A percentile compares a stretch with the other conserved stretches of the same genome.
These are phyloP conservation scores for Eumaeus atala DNA, from an alignment of 1,140 invertebrate species.

Conservation along the genomic window DNA sequence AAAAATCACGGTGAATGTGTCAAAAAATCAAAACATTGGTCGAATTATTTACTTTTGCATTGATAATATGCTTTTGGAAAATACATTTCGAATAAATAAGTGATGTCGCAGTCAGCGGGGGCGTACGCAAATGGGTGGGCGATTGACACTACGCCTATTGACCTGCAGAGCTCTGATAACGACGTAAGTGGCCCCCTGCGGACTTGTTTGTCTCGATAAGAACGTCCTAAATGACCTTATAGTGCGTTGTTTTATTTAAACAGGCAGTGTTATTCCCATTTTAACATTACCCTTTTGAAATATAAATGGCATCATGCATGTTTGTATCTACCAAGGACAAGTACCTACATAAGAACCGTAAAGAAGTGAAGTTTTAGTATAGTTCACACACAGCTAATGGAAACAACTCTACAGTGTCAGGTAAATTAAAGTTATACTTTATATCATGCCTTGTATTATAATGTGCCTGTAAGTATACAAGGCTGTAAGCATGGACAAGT, in stretches of 20 bases:
- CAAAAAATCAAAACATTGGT: conserved; percentile 17
- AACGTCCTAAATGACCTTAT: conserved; percentile 45
- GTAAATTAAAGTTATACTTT: too few species aligned
- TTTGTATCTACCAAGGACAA: not conserved
- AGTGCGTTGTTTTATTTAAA: conserved; percentile 12
- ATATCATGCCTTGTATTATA: conserved; percentile 26
- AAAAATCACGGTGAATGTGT: not conserved
- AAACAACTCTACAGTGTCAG: conserved; percentile 17
- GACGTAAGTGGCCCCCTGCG: conserved; percentile 68
- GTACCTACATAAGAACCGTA: conserved; percentile 3
- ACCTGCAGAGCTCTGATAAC: conserved; percentile 56
- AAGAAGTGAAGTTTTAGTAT: conserved; percentile 10
- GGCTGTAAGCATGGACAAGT: too few species aligned
- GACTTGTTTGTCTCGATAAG: conserved; percentile 59
- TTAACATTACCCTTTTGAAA: conserved; percentile 18
- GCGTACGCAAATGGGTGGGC: conserved; percentile 61
- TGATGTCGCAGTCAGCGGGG: conserved; percentile 45
- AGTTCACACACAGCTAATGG: conserved; percentile 13
- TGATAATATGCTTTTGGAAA: conserved; percentile 2
- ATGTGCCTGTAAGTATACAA: conserved; percentile 11
- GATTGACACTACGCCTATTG: conserved; percentile 61
- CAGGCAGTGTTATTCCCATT: conserved; percentile 18
- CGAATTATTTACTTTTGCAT: not conserved
- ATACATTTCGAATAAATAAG: conserved; percentile 22
- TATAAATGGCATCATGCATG: conserved; percentile 25